Conservation (phyloP, 2,797 vertebrate species). For the Enteromius radiatus region DNA sequence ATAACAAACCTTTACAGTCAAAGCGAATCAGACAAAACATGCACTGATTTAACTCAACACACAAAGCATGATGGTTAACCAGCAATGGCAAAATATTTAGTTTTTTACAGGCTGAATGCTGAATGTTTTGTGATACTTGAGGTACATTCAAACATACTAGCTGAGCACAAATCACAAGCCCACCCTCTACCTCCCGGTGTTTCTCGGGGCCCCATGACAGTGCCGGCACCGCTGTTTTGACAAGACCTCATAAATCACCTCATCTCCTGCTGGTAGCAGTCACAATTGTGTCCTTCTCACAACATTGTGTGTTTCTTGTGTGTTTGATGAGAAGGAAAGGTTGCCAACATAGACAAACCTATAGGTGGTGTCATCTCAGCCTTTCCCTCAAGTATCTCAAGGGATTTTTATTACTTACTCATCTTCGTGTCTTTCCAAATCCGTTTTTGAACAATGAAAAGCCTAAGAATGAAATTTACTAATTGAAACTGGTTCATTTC, state of each 20-base stretch:
- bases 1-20: not conserved
- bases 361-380: not conserved
- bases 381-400: not conserved
- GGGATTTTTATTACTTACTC: not conserved
- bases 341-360: not conserved
- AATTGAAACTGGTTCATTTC: not conserved
- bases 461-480: not conserved
- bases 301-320: not conserved
- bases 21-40: not conserved
- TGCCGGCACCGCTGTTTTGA: conserved; percentile 40
- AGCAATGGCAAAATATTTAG: not conserved
- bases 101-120: not conserved
- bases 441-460: not conserved
- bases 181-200: conserved; percentile 36
- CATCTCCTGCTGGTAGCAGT: conserved; percentile 55
- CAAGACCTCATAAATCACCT: conserved; percentile 64
- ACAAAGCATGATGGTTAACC: not conserved
- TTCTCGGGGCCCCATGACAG: conserved; percentile 47
- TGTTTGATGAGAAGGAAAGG: not conserved
- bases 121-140: not conserved
- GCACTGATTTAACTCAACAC: not conserved
- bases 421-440: not conserved
- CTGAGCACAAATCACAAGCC: conserved; percentile 31
- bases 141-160: conserved; percentile 32
- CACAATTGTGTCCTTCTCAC: conserved; percentile 50